Conservation (phyloP, 2,797 vertebrate genomes). For the Lepus townsendii region DNA sequence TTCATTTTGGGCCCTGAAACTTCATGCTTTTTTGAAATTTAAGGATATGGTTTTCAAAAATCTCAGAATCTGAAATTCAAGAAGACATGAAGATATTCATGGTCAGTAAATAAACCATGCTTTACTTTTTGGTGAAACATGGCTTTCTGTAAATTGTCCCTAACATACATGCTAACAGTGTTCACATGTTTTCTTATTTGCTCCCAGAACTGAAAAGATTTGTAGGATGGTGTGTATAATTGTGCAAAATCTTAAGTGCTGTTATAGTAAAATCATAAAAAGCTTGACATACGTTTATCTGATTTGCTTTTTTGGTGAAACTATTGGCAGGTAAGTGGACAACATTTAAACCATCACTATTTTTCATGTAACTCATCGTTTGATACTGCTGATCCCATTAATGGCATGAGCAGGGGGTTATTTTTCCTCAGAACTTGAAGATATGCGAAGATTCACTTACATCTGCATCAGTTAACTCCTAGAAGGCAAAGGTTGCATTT, state of each 20-base stretch:
- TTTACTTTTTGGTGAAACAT: background rate
- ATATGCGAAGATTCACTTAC: background rate
- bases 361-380: background rate
- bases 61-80: conserved; percentile 28
- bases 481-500: background rate
- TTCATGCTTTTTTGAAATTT: background rate
- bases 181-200: conserved; percentile 30
- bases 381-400: background rate
- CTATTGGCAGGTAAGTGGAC: background rate
- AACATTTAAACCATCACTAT: background rate
- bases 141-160: conserved; percentile 20
- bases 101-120: background rate
- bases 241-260: background rate
- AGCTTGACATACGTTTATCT: background rate
- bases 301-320: conserved; percentile 10
- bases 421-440: background rate
- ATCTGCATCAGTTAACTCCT: background rate
- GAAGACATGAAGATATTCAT: background rate
- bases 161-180: background rate
- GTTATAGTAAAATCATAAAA: conserved; percentile 13
- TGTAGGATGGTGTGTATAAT: background rate
- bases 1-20: background rate
- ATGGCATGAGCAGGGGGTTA: background rate
- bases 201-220: background rate
- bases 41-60: conserved; percentile 15